Conservation (phyloP, 2,797 vertebrate genomes). For the Phoeniculus purpureus region DNA sequence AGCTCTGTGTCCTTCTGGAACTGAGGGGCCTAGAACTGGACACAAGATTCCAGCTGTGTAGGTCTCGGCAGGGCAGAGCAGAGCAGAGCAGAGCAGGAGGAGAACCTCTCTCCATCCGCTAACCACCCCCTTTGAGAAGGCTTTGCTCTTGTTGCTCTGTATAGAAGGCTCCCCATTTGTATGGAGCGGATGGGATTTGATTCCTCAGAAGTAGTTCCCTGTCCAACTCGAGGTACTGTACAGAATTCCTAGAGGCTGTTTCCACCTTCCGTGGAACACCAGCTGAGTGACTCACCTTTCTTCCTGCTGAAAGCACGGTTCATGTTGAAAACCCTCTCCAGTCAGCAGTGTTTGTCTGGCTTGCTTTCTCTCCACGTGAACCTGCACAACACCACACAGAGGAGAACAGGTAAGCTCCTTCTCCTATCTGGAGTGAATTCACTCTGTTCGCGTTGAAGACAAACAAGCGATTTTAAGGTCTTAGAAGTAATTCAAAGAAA, state of each 20-base stretch:
- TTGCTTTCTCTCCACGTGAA: neutral
- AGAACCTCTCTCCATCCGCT: no score
- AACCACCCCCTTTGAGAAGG: neutral
- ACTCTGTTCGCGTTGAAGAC: neutral
- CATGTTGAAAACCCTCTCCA: slow-evolving; percentile 32
- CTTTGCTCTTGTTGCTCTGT: neutral
- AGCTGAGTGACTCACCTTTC: slow-evolving; percentile 38
- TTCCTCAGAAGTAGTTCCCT: neutral
- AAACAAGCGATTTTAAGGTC: neutral
- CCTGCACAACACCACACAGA: neutral
- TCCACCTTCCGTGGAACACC: neutral
- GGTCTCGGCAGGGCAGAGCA: no score
- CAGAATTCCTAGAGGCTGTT: neutral
- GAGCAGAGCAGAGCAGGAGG: no score
- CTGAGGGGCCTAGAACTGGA: no score
- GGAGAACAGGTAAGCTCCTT: neutral
- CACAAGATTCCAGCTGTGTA: no score
- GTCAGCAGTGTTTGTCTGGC: neutral
- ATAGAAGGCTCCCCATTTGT: neutral
- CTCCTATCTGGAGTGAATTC: neutral
- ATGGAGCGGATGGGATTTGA: neutral
- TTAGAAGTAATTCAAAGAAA: neutral
- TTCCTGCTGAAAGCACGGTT: slow-evolving; percentile 70
- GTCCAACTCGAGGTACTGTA: neutral
- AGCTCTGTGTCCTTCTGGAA: no score